A percentile compares a stretch with the other conserved stretches of the same genome.
These are phyloP conservation scores for Nomada ferruginata DNA, from an alignment of 2,888 invertebrate species.

Conservation along the genomic window DNA sequence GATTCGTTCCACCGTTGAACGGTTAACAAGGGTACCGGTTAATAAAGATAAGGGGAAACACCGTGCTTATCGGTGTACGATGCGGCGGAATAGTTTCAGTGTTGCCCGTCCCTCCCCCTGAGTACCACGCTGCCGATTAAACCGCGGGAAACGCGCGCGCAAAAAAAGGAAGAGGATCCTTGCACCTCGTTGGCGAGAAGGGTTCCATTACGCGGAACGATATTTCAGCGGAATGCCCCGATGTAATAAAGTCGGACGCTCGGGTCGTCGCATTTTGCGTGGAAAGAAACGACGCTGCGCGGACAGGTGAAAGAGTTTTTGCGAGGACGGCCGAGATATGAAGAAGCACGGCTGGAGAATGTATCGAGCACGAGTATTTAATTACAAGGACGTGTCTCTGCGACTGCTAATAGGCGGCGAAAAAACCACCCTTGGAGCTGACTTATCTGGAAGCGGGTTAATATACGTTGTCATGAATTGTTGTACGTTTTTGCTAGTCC, in stretches of 20 bases:
- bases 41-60: slow-evolving; percentile 49
- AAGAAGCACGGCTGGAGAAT: background rate
- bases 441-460: slow-evolving; percentile 10
- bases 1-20: background rate
- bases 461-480: slow-evolving; percentile 11
- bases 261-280: background rate
- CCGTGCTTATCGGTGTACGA: slow-evolving; percentile 24
- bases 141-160: background rate
- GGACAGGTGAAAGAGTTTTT: slow-evolving; percentile 21
- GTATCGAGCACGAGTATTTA: slow-evolving; percentile 34
- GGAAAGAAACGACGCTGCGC: background rate
- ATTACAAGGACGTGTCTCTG: slow-evolving; percentile 53
- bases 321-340: slow-evolving; percentile 7
- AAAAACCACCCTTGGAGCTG: slow-evolving; percentile 19
- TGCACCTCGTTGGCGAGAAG: slow-evolving; percentile 21
- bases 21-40: slow-evolving; percentile 34
- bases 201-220: slow-evolving; percentile 22
- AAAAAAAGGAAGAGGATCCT: background rate
- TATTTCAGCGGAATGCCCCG: slow-evolving; percentile 39
- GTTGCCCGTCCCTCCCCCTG: background rate
- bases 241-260: slow-evolving; percentile 23
- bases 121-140: slow-evolving; percentile 32
- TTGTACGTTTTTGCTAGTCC: background rate
- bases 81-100: slow-evolving; percentile 4
- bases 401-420: background rate